A percentile compares a stretch with the other conserved stretches of the same genome.
phyloP scores from a whole-genome alignment of 2,797 vertebrate genomes.

The Micrastur ruficollis region DNA sequence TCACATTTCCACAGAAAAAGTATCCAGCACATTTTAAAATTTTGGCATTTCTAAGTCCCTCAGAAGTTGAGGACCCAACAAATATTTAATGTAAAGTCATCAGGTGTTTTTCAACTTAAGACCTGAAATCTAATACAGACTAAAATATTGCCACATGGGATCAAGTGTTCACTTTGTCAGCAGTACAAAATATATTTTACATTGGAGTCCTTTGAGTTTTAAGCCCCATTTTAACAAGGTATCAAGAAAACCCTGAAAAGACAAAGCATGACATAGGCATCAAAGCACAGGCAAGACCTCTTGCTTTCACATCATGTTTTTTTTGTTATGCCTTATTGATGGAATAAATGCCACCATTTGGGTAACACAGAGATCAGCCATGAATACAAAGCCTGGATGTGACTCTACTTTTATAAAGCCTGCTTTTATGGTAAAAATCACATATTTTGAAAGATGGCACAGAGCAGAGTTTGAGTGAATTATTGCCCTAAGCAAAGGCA shows the following conservation, averaged over 20 bases:
- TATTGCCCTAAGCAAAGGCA: neutral
- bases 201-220: neutral
- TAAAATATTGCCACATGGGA: neutral
- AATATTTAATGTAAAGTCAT: neutral
- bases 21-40: neutral
- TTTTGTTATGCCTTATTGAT: neutral
- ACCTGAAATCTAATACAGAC: neutral
- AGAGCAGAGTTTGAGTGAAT: neutral
- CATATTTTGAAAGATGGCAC: neutral
- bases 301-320: neutral
- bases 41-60: neutral
- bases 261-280: neutral
- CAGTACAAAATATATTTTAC: neutral
- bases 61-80: neutral
- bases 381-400: neutral
- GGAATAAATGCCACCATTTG: neutral
- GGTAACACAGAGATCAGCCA: neutral
- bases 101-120: neutral
- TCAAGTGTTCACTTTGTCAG: neutral
- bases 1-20: neutral
- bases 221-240: neutral
- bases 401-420: neutral
- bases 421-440: neutral
- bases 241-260: neutral
- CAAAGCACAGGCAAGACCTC: neutral